Evolutionary conservation across 1,140 invertebrate genomes (phyloP).

Genomic region (Drosophila prosaltans): DNA sequence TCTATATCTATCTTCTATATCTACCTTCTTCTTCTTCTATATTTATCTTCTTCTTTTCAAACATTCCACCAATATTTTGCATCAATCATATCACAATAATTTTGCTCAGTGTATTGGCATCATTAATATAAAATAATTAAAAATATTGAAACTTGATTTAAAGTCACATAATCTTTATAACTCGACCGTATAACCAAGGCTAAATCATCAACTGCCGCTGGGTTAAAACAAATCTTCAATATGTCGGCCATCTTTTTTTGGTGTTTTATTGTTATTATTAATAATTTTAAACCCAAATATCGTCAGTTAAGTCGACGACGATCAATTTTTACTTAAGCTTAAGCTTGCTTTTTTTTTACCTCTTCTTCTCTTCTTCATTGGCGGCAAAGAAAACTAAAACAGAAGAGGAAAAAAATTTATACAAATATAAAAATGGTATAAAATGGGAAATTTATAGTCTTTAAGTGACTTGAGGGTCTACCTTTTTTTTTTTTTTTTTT

Average conservation of each 20-base stretch:
- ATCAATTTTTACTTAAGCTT: slow-evolving; percentile 73
- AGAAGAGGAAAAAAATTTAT: not conserved
- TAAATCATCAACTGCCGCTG: not conserved
- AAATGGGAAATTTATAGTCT: slow-evolving; percentile 77
- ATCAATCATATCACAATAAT: no score
- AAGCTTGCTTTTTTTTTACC: slow-evolving; percentile 32
- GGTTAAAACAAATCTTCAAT: slow-evolving; percentile 34
- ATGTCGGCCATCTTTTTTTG: slow-evolving; percentile 51
- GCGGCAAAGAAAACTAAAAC: slow-evolving; percentile 34
- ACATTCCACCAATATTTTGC: no score
- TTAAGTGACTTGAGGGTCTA: slow-evolving; percentile 44
- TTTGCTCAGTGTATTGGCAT: not conserved
- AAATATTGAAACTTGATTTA: not conserved
- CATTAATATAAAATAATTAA: not conserved
- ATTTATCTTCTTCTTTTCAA: no score
- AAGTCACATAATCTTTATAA: not conserved
- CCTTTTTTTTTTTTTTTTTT: slow-evolving; percentile 17
- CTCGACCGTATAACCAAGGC: not conserved
- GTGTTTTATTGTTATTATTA: slow-evolving; percentile 30
- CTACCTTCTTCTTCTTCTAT: no score
- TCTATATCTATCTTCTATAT: no score
- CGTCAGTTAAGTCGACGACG: slow-evolving; percentile 66
- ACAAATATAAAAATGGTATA: slow-evolving; percentile 40
- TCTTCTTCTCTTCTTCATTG: slow-evolving; percentile 23
- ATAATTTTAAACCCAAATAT: slow-evolving; percentile 47